These are phyloP conservation scores for Agrilus planipennis DNA, from an alignment of 1,140 invertebrate species.

Conservation along the genomic window DNA sequence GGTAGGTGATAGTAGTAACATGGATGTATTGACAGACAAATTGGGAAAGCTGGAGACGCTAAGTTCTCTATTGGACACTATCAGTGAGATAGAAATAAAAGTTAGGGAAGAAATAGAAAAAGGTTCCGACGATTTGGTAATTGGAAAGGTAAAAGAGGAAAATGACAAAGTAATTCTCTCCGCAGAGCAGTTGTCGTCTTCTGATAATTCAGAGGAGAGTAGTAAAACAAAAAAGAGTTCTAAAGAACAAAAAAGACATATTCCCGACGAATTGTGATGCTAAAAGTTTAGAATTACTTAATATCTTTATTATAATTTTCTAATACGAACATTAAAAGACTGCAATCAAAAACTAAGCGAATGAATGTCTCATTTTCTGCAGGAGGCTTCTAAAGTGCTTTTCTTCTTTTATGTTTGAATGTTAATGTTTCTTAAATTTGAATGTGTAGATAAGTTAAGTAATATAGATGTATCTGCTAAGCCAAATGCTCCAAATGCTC, in stretches of 20 bases:
- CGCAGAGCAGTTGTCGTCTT: constrained; percentile 11
- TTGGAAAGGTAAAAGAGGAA: constrained; percentile 10
- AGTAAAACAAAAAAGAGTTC: constrained; percentile 9
- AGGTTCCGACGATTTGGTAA: constrained; percentile 14
- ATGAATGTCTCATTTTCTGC: no score
- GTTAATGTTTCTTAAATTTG: no score
- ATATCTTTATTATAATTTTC: no score
- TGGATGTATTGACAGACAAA: neutral
- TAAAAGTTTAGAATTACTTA: no score
- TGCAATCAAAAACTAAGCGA: no score
- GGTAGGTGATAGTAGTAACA: neutral
- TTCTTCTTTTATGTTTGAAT: no score
- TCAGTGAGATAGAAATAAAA: constrained; percentile 12
- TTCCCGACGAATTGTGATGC: constrained; percentile 23
- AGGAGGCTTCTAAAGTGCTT: no score
- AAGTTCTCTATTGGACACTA: constrained; percentile 10
- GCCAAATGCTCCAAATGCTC: no score
- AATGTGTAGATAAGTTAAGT: no score
- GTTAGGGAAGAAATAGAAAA: constrained; percentile 13
- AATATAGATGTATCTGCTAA: no score
- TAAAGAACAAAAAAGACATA: constrained; percentile 7
- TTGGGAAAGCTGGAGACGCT: constrained; percentile 9
- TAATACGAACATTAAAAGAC: no score
- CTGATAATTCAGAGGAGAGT: no score
- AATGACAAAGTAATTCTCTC: constrained; percentile 13